These are phyloP conservation scores for Pomacea canaliculata DNA, from an alignment of 2,888 invertebrate genomes.

Conservation along the genomic window DNA sequence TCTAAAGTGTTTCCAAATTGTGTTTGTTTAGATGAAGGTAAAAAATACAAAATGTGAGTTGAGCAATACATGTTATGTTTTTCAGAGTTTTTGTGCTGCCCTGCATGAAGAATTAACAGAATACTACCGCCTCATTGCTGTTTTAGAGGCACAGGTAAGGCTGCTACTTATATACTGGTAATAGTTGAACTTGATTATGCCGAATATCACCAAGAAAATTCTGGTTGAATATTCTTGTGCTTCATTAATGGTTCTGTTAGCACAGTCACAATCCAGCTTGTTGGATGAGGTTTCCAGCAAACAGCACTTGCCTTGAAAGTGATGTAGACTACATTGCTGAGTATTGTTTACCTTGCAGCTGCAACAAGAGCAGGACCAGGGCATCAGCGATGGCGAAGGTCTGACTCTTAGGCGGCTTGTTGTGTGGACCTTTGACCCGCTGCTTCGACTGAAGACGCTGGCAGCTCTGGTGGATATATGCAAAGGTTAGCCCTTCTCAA, in stretches of 20 bases:
- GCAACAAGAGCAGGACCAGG: conserved; percentile 64
- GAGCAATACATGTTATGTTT: conserved; percentile 71
- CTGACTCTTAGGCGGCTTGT: conserved; percentile 80
- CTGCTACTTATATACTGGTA: background rate
- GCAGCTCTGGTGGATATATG: conserved; percentile 87
- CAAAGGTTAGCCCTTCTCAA: conserved; percentile 72
- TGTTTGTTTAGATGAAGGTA: no score
- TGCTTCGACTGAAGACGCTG: conserved; percentile 84
- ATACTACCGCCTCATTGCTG: conserved; percentile 89
- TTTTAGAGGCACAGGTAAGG: conserved; percentile 86
- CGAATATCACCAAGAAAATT: background rate
- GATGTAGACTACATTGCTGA: no score
- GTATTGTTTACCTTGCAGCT: conserved; percentile 41
- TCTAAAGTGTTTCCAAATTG: no score
- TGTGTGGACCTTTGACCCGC: conserved; percentile 87
- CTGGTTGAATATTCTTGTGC: no score
- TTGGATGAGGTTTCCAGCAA: no score
- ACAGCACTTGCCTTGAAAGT: no score
- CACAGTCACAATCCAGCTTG: no score
- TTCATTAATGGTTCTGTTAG: no score
- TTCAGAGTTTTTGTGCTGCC: conserved; percentile 87
- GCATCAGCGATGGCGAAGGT: conserved; percentile 48
- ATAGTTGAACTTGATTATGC: background rate
- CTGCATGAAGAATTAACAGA: conserved; percentile 87
- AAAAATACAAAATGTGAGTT: no score